Base-by-base conservation (phyloP, 2,797 vertebrate genomes). In the Sciurus vulgaris region DNA sequence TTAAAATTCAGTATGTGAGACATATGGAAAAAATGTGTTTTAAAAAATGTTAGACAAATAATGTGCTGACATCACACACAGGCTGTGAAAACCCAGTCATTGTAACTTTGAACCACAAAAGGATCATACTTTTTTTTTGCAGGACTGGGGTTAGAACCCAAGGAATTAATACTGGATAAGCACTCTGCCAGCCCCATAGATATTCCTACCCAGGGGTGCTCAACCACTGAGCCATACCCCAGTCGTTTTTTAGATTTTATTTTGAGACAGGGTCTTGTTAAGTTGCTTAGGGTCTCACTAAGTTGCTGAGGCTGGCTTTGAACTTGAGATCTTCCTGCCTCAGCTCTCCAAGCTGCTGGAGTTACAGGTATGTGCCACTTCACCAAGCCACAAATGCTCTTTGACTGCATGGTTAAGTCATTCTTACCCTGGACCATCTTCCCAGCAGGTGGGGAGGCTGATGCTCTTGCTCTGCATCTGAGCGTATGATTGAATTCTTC, bases 401-500 rank as follows among this genome's bases (percentile, higher is more conserved):
- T 38, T 33, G 26, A 59, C 22, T 41, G 35, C 76, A 41, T 4
- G 28, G 69, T 89, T 56, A 86, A 79, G 35, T 35, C 61, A 26
- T 38, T 67, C 93, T 95, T 97, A 98, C 98, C 98, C 93, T 93
- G 63, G 44, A 84, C 87, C 56, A 92, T 67, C 87, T 97, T 97
- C 61, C 91, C 72, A 90, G 92, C 84, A 92, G 96, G 73, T 6
- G 28, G 96, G 73, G 81, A 93, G 2, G 86, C 89, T 67, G 94
- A 77, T 26, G 95, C 61, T 96, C 83, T 98, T 97, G 97, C 98
- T 87, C 85, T 92, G 76, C 94, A 96, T 44, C 97, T 78, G 59
- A 97, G 92, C 0, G 89, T 47, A 78, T 97, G 98, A 90, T 90
- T 97, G 54, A 99, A 98, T 96, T 99, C 99, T 96, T 99, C 98